Percentiles rank a stretch among this genome's conserved stretches.
Conservation (phyloP, 30 jellyfish, hydroid and myxozoan species). For the Hydractinia echinata region DNA sequence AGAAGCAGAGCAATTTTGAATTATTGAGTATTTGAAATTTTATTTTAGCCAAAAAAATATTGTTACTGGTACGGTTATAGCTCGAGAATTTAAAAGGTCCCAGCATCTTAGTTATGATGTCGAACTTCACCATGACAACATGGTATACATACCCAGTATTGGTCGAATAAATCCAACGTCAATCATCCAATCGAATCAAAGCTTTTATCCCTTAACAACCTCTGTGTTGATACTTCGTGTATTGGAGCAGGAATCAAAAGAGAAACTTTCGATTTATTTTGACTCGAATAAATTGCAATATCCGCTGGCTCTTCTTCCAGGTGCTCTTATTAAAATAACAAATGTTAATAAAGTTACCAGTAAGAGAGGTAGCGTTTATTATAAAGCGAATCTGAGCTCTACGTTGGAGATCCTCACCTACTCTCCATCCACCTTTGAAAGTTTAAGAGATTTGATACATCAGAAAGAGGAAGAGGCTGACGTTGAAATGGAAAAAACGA, state of each 20-base stretch:
- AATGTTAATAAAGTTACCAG: not conserved
- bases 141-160: not conserved
- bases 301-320: conserved; percentile 26
- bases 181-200: not conserved
- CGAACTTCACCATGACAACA: not conserved
- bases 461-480: not conserved
- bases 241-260: not conserved
- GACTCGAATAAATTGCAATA: conserved; percentile 20
- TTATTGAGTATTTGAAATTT: too few relatives aligned
- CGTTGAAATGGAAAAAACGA: not conserved
- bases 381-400: not conserved
- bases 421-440: not conserved
- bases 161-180: not conserved
- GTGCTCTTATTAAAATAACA: not conserved
- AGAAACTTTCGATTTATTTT: conserved; percentile 8
- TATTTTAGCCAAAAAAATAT: not conserved
- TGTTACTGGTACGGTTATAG: not conserved
- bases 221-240: conserved; percentile 6
- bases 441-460: not conserved
- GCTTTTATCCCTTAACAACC: conserved; percentile 11
- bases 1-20: too few relatives aligned
- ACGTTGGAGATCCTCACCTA: conserved; percentile 3
- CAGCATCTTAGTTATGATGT: conserved; percentile 6
- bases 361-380: not conserved
- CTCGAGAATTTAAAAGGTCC: conserved; percentile 3